These are phyloP conservation scores for Rynchops niger DNA, from an alignment of 2,113 vertebrate genomes.

Conservation along the genomic window DNA sequence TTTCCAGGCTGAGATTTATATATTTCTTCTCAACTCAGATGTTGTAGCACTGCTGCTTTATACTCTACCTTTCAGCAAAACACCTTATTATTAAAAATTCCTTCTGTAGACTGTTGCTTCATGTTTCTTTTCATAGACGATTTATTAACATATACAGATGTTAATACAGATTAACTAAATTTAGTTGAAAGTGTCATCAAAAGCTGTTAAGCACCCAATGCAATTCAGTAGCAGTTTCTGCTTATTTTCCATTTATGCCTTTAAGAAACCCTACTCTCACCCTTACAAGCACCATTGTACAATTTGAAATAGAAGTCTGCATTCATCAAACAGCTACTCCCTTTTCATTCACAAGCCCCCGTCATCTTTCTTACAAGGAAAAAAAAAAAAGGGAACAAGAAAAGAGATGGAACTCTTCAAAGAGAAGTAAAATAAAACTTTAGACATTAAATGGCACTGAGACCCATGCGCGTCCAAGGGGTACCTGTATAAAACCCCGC, in stretches of 20 bases:
- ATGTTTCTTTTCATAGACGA: neutral
- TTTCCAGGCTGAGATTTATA: neutral
- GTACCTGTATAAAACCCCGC: neutral
- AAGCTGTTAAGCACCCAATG: neutral
- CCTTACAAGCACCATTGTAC: neutral
- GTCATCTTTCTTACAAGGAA: neutral
- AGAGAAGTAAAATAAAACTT: conserved; percentile 2
- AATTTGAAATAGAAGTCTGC: neutral
- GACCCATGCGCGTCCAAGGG: fast-evolving
- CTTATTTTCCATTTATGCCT: neutral
- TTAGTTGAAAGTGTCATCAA: neutral
- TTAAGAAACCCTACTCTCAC: neutral
- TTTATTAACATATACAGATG: neutral
- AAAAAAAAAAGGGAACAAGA: neutral
- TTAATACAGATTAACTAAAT: too few species aligned
- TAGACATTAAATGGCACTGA: neutral
- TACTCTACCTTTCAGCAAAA: neutral
- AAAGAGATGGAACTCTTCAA: neutral
- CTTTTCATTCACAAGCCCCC: neutral
- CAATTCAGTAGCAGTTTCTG: neutral
- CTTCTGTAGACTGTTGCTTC: neutral
- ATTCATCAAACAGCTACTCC: neutral
- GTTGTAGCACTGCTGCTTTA: neutral
- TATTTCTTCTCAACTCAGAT: neutral
- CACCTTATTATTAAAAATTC: neutral